These are phyloP conservation scores for Dorcus parallelipipedus DNA, from an alignment of 2,888 invertebrate genomes.

Conservation along the genomic window DNA sequence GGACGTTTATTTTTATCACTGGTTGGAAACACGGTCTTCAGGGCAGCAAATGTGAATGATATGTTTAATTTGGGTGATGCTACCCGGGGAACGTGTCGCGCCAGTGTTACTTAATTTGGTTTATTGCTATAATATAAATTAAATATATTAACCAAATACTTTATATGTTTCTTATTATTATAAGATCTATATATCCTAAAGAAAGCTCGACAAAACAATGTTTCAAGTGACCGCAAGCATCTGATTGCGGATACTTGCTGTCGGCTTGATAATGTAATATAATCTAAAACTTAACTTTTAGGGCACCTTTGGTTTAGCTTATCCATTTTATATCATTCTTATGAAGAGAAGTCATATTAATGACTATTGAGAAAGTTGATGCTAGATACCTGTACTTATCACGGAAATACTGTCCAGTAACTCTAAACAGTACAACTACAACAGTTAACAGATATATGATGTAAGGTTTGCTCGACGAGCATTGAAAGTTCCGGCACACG, in stretches of 20 bases:
- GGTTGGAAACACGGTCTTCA: no score
- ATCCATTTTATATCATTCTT: conserved; percentile 43
- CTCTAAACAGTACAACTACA: conserved; percentile 44
- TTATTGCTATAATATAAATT: conserved; percentile 45
- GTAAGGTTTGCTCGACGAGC: conserved; percentile 9
- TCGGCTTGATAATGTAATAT: conserved; percentile 27
- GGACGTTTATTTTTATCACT: background rate
- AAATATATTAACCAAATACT: conserved; percentile 26
- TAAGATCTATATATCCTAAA: conserved; percentile 30
- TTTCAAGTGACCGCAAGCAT: conserved; percentile 22
- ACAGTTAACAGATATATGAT: conserved; percentile 43
- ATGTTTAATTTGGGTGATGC: conserved; percentile 32
- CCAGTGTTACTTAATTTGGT: conserved; percentile 34
- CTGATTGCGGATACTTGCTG: conserved; percentile 3
- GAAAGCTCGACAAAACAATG: conserved; percentile 39
- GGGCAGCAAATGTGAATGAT: conserved; percentile 32
- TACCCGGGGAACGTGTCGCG: background rate
- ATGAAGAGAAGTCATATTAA: conserved; percentile 7
- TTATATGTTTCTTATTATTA: conserved; percentile 11
- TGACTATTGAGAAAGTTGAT: background rate
- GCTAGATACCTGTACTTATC: conserved; percentile 42
- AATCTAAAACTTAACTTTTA: conserved; percentile 61
- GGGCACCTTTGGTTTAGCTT: conserved; percentile 88
- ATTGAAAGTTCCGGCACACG: conserved; percentile 4
- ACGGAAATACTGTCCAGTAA: conserved; percentile 41